These are phyloP conservation scores for Leptinotarsa peninsularis DNA, from an alignment of 2,888 invertebrate species.

Conservation along the genomic window DNA sequence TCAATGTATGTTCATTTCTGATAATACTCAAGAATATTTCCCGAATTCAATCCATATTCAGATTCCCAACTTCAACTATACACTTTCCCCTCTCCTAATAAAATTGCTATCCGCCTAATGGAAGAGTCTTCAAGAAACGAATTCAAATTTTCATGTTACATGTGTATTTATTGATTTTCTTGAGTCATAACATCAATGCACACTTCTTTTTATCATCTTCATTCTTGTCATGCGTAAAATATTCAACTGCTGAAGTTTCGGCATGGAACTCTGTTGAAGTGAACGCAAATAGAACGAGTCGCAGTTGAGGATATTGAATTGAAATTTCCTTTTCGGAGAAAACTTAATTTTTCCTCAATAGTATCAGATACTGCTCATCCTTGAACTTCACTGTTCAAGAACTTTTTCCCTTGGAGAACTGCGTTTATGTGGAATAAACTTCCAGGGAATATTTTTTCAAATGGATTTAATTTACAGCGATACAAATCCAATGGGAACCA, in stretches of 20 bases:
- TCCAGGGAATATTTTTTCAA: too few species aligned
- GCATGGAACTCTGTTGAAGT: background rate
- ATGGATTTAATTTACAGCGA: too few species aligned
- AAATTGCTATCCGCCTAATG: background rate
- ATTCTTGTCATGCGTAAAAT: background rate
- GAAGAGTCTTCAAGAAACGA: background rate
- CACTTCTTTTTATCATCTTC: background rate
- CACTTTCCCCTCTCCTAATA: background rate
- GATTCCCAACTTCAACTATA: background rate
- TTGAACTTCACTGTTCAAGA: too few species aligned
- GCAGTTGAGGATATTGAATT: too few species aligned
- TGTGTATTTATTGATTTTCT: constrained; percentile 8
- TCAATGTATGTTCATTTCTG: background rate
- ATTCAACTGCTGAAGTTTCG: background rate
- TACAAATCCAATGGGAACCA: too few species aligned
- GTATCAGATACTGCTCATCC: too few species aligned
- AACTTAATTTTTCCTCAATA: too few species aligned
- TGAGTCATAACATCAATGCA: background rate
- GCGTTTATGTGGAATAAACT: too few species aligned
- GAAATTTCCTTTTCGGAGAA: too few species aligned
- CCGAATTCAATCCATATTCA: background rate
- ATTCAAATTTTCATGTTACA: background rate
- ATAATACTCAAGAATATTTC: background rate
- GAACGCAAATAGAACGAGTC: too few species aligned
- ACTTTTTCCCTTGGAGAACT: too few species aligned